Base-by-base conservation (phyloP, 2,113 vertebrate genomes). In the Mesocricetus auratus region DNA sequence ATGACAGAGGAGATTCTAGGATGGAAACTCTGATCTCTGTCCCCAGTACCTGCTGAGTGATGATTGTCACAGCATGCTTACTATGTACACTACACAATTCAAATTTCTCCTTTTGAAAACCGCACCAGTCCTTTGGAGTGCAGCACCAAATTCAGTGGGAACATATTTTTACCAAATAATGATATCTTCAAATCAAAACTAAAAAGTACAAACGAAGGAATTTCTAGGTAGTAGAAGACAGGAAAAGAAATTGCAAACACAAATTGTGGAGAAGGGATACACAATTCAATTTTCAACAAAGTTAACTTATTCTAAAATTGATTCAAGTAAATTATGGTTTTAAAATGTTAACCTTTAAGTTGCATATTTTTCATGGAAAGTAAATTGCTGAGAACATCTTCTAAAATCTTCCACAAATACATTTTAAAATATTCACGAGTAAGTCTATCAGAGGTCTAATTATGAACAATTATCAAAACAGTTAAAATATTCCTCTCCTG, bases 401-500 rank as follows among this genome's bases (percentile, higher is more conserved):
- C 75, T 81, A 94, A 90, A 90, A 89, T 9, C 94, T 92, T 96
- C 92, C 62, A 86, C 92, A 97, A 74, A 94, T 93, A 83, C 19
- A 94, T 93, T 17, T 94, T 96, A 91, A 97, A 93, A 95, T 96
- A 94, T 89, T 71, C 45, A 95, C 94, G 87, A 26, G 94, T 93
- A 75, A 96, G 96, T 97, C 97, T 94, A 86, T 96, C 90, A 97
- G 60, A 93, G 53, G 93, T 95, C 71, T 97, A 97, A 97, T 97
- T 94, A 95, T 96, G 88, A 97, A 91, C 97, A 86, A 96, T 91
- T 93, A 93, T 77, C 73, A 94, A 93, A 86, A 96, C 62, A 97
- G 74, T 96, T 95, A 53, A 97, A 86, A 96, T 94, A 58, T 91
- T 87, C 92, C 81, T 94, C 24, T 95, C 91, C 93, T 96, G 15